Evolutionary conservation across 2,113 vertebrate species (phyloP), one percentile per base, ranked within the genome.

Genomic region (Scopus umbretta): DNA sequence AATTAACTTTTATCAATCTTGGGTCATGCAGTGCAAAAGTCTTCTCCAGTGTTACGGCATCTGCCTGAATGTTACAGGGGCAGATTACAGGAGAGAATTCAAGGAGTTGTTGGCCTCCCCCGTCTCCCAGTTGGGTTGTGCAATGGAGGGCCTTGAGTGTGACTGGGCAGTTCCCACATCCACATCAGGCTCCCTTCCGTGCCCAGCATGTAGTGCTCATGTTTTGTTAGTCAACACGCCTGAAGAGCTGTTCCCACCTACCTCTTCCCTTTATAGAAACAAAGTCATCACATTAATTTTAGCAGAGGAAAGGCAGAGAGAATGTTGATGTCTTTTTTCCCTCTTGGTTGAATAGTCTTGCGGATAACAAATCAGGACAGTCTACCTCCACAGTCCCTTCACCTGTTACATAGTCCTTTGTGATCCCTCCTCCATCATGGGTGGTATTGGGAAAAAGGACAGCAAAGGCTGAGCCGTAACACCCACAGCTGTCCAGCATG

Each of bases 221-320:
- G 15, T 94, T 94, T 91, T 94, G 52, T 88, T 76, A 87, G 78
- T 70, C 80, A 85, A 76, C 29, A 10, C 72, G 42, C 63, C 1
- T n/a, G n/a, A 91, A 74, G 27, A 89, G 40, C 26, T 87, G 34
- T 65, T 97, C 84, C 84, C 94, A 94, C 66, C 83, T 94, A 81
- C 59, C 47, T 90, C 52, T 95, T 91, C 53, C 45, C 66, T 91
- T 76, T 75, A 80, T 20, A 90, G 94, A 93, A 95, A 81, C 83
- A 89, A 85, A 58, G 10, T 68, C 71, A 76, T 45, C 45, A 30
- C 38, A 26, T 68, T 45, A 20, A 66, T 73, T 96, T 81, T 73
- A 43, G 45, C 71, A 90, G 73, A 12, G 7, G 4, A 80, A 84
- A 91, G 49, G 43, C 53, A 86, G 43, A 84, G 29, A 30, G 36